A percentile compares a stretch with the other conserved stretches of the same genome.
Evolutionary conservation across 2,113 vertebrate genomes (phyloP).

Genomic region (Campylorhamphus procurvoides): DNA sequence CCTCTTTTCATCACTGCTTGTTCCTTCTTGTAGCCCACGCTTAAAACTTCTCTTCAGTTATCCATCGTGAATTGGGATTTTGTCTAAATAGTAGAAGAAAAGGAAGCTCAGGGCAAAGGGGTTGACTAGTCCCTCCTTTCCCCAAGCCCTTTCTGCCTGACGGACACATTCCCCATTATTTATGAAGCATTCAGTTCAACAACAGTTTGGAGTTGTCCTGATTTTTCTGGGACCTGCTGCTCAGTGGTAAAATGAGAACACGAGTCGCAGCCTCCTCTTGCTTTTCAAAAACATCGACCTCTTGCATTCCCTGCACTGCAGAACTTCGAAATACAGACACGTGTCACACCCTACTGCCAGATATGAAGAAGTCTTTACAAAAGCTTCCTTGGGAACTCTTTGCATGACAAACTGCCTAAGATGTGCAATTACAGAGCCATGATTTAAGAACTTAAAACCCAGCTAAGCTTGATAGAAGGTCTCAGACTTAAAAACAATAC

Average conservation of each 20-base stretch:
- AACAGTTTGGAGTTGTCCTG: not conserved
- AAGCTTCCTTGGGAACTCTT: slow-evolving; percentile 10
- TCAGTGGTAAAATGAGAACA: not conserved
- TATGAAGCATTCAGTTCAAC: not conserved
- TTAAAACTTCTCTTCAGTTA: not conserved
- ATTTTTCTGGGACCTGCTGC: not conserved
- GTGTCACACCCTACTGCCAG: not conserved
- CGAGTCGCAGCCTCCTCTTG: not conserved
- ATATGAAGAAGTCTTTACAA: not conserved
- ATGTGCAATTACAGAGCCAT: slow-evolving; percentile 53
- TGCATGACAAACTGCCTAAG: slow-evolving; percentile 26
- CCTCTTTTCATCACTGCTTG: not conserved
- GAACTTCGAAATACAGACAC: not conserved
- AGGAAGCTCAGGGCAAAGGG: not conserved
- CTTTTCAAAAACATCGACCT: not conserved
- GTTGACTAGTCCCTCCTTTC: not conserved
- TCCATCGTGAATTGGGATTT: slow-evolving; percentile 29
- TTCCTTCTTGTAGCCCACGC: not conserved
- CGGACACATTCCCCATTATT: not conserved
- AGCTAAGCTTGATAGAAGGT: slow-evolving; percentile 43
- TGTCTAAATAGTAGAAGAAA: slow-evolving; percentile 21
- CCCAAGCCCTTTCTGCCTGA: not conserved
- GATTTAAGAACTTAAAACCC: slow-evolving; percentile 63
- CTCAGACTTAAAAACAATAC: slow-evolving; percentile 53
- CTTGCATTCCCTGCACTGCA: not conserved